Conservation (phyloP, 2,797 vertebrate species). For the Bradypus variegatus region DNA sequence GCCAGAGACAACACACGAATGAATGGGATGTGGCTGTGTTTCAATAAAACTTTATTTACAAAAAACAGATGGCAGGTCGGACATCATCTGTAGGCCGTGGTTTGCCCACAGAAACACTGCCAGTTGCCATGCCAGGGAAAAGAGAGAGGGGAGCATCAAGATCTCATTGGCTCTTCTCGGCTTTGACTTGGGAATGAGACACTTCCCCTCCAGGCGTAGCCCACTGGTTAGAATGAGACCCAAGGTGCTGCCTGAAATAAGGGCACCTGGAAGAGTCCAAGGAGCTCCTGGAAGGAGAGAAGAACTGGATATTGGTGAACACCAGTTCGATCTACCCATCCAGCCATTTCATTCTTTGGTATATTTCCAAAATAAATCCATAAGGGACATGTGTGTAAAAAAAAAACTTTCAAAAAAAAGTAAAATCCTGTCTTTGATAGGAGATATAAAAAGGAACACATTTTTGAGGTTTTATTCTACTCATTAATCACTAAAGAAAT, state of each 20-base stretch:
- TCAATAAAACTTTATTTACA: neutral
- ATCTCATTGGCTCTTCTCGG: neutral
- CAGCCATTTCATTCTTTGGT: neutral
- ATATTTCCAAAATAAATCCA: neutral
- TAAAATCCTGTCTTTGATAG: neutral
- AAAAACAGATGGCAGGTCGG: neutral
- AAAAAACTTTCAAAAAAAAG: neutral
- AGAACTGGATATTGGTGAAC: too few relatives aligned
- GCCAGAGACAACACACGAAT: accelerated
- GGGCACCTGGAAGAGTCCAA: neutral
- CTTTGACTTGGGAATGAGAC: accelerated
- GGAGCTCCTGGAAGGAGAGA: neutral
- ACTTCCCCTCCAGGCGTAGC: accelerated
- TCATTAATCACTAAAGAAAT: neutral
- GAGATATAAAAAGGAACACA: neutral
- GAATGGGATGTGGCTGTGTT: accelerated
- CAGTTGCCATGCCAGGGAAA: neutral
- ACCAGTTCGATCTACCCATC: accelerated
- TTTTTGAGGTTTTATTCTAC: neutral
- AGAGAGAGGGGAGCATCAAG: accelerated
- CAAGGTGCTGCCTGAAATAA: accelerated
- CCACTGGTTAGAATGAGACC: accelerated
- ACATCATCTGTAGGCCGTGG: accelerated
- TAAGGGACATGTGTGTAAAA: neutral
- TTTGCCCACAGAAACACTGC: too few relatives aligned